Evolutionary conservation across 2,113 vertebrate genomes (phyloP).

Genomic region (Sus scrofa): DNA sequence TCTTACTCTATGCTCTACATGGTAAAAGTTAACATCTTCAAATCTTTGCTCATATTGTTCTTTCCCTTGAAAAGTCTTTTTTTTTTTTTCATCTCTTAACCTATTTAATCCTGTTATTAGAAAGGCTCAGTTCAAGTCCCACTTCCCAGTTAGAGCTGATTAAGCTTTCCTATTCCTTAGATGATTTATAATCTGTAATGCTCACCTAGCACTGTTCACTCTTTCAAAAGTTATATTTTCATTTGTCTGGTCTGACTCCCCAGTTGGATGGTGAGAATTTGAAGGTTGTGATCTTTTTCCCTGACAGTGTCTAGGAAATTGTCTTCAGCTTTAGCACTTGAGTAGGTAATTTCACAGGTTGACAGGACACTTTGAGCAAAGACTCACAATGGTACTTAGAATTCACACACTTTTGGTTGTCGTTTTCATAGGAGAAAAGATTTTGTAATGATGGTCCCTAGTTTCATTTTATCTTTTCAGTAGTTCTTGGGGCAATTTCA

Average conservation of each 20-base stretch:
- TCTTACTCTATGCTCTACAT: not conserved
- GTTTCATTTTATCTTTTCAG: not conserved
- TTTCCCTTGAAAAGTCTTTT: not conserved
- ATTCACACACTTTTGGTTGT: not conserved
- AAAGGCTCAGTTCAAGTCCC: not conserved
- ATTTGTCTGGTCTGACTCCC: not conserved
- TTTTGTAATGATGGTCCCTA: not conserved
- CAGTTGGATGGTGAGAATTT: not conserved
- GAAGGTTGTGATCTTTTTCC: not conserved
- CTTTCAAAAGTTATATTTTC: not conserved
- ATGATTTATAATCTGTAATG: not conserved
- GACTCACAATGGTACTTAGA: not conserved
- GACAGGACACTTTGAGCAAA: not conserved
- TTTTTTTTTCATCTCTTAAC: not conserved
- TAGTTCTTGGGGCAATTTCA: not conserved
- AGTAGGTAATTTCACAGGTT: not conserved
- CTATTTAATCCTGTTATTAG: not conserved
- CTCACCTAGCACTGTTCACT: not conserved
- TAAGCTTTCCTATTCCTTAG: not conserved
- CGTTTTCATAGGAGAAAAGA: not conserved
- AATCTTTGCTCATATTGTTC: not conserved
- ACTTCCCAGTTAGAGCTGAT: not conserved
- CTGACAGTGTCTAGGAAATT: not conserved
- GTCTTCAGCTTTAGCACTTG: not conserved
- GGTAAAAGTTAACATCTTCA: not conserved